These are phyloP conservation scores for Pica pica DNA, from an alignment of 2,113 vertebrate species.

Conservation along the genomic window DNA sequence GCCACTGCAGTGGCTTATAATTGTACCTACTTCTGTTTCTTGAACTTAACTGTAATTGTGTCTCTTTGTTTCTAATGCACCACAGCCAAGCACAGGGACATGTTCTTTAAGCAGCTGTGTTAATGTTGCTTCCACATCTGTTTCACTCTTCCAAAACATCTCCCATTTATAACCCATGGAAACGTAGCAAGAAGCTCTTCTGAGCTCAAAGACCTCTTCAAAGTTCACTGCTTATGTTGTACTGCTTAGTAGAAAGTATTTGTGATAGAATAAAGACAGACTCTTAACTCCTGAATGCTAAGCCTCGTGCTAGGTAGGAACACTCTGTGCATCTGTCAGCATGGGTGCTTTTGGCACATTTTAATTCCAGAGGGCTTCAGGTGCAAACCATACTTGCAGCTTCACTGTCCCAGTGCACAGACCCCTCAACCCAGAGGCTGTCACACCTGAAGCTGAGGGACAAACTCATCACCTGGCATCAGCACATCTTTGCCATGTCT, in stretches of 20 bases:
- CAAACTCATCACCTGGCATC: not conserved
- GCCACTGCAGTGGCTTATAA: not conserved
- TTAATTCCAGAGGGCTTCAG: not conserved
- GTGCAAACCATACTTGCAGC: not conserved
- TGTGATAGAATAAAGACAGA: not conserved
- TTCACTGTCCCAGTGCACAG: not conserved
- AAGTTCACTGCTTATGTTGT: not conserved
- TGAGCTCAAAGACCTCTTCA: not conserved
- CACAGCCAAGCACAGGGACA: not conserved
- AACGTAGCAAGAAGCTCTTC: not conserved
- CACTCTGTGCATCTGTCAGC: not conserved
- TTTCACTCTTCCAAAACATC: not conserved
- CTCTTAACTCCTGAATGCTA: not conserved
- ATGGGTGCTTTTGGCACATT: not conserved
- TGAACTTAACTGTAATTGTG: not conserved
- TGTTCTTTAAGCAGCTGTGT: not conserved
- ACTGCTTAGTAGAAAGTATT: not conserved
- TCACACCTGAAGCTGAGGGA: not conserved
- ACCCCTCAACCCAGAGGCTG: not conserved
- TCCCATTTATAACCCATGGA: not conserved
- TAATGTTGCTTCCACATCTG: not conserved
- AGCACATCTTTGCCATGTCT: accelerated
- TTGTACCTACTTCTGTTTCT: not conserved
- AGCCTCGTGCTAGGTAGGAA: not conserved
- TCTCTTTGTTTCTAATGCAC: not conserved